A percentile compares a stretch with the other conserved stretches of the same genome.
phyloP scores from a whole-genome alignment of 2,797 vertebrate genomes.

The Tokudaia muenninki region DNA sequence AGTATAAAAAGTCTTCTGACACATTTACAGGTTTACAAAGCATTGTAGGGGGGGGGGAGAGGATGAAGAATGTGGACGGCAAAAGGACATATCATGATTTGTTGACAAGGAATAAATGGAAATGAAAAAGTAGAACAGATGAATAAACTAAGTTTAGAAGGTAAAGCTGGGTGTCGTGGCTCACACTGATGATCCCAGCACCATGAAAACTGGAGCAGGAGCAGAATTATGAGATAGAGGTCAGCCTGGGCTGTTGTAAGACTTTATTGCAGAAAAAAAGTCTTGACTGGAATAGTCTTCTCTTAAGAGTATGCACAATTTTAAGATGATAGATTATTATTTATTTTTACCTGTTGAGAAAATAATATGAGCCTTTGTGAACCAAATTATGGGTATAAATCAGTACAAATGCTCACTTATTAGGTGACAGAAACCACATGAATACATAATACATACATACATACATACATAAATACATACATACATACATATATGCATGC shows the following conservation, averaged over 20 bases:
- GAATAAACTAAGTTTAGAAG: conserved; percentile 5
- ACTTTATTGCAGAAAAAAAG: background rate
- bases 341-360: conserved; percentile 56
- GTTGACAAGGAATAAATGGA: background rate
- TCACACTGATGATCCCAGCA: background rate
- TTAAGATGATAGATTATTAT: background rate
- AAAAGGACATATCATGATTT: background rate
- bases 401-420: background rate
- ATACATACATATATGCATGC: background rate
- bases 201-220: background rate
- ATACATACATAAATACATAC: background rate
- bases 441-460: background rate
- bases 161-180: background rate
- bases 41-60: too few species aligned
- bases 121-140: background rate
- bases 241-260: background rate
- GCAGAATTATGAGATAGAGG: background rate
- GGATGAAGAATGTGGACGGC: background rate
- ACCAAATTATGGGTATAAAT: conserved; percentile 56
- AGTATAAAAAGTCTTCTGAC: background rate
- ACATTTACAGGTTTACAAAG: background rate
- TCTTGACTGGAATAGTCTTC: background rate
- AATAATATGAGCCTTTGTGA: conserved; percentile 8
- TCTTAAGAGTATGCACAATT: background rate
- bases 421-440: background rate